Conservation (phyloP, 2,113 vertebrate genomes). For the Phyllostomus hastatus region DNA sequence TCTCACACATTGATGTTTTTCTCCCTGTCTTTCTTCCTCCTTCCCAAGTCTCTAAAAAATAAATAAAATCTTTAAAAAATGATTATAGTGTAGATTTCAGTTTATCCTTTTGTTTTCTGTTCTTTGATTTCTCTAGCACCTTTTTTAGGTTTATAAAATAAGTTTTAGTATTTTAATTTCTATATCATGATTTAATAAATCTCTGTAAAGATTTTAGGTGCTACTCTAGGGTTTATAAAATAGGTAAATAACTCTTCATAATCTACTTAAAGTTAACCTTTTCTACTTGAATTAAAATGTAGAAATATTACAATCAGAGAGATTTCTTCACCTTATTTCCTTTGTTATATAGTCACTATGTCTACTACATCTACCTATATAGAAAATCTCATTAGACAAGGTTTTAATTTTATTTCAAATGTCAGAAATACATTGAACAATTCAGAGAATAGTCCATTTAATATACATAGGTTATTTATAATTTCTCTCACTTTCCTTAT, state of each 20-base stretch:
- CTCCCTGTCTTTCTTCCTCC: no score
- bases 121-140: background rate
- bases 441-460: background rate
- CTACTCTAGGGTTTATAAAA: background rate
- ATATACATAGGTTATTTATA: background rate
- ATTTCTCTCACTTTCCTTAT: background rate
- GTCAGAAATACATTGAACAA: background rate
- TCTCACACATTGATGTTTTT: no score
- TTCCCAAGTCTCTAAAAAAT: no score
- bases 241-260: background rate
- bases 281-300: background rate
- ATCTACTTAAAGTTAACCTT: background rate
- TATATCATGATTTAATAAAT: background rate
- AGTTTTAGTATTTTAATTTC: background rate
- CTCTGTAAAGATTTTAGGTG: background rate
- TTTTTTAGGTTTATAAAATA: background rate
- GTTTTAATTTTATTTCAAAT: background rate
- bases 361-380: background rate
- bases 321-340: background rate
- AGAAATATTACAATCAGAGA: background rate
- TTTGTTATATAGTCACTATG: background rate
- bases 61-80: background rate
- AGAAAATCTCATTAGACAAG: background rate
- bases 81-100: background rate
- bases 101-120: background rate